A percentile compares a stretch with the other conserved stretches of the same genome.
Conservation (phyloP, 2,888 invertebrate genomes). For the Lucinisca nassula region DNA sequence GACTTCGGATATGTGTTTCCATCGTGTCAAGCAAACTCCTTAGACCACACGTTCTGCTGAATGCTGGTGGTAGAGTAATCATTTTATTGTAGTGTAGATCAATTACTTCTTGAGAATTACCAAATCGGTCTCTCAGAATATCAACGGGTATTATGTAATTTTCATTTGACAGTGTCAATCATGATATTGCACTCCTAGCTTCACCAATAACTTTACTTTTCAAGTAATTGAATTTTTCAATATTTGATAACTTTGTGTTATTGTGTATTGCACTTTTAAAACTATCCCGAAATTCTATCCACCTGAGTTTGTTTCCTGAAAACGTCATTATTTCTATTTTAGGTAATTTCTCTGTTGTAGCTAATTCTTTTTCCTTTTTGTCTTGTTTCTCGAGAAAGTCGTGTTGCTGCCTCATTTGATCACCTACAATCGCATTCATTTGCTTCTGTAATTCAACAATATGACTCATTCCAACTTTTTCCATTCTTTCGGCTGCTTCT, state of each 20-base stretch:
- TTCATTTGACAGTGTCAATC: slow-evolving; percentile 8
- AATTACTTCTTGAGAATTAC: background rate
- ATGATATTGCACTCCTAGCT: background rate
- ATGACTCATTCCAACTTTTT: background rate
- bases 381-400: background rate
- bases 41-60: background rate
- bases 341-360: background rate
- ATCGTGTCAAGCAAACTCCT: background rate
- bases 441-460: too few relatives aligned
- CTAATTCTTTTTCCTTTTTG: background rate
- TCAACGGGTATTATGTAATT: background rate
- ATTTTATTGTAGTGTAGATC: background rate
- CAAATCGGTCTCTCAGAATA: background rate
- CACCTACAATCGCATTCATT: background rate
- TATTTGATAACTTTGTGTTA: background rate
- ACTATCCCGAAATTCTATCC: background rate
- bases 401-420: background rate
- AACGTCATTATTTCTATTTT: background rate
- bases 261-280: slow-evolving; percentile 6
- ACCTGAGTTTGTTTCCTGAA: background rate
- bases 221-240: slow-evolving; percentile 12
- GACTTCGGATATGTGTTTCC: slow-evolving; percentile 41
- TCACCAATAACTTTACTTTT: background rate
- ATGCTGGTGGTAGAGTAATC: background rate
- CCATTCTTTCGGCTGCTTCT: background rate